Conservation (phyloP, 2,113 vertebrate species). For the Austrofundulus limnaeus region DNA sequence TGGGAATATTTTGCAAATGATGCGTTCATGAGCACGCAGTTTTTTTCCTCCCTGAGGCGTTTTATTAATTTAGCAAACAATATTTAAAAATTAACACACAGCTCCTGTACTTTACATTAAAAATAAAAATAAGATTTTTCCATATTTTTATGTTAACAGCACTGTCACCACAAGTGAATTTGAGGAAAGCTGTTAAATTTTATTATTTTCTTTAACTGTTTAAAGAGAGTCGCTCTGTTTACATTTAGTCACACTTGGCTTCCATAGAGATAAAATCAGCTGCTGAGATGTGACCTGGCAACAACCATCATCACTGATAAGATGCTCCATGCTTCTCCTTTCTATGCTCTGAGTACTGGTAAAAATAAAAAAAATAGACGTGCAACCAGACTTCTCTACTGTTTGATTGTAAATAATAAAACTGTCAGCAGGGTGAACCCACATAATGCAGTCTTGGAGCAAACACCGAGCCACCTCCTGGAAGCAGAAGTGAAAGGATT, state of each 20-base stretch:
- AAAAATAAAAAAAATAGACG: too few relatives aligned
- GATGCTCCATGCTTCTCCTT: background rate
- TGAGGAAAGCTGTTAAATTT: background rate
- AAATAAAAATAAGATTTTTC: too few relatives aligned
- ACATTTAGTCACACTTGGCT: slow-evolving; percentile 49
- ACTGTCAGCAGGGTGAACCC: background rate
- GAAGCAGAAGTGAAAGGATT: background rate
- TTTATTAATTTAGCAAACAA: background rate
- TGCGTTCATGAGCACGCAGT: slow-evolving; percentile 2
- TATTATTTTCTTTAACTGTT: background rate
- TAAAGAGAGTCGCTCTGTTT: slow-evolving; percentile 43
- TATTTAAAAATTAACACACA: background rate
- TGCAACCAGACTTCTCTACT: too few relatives aligned
- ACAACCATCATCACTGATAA: slow-evolving; percentile 14
- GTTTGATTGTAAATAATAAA: background rate
- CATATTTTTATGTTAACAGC: background rate
- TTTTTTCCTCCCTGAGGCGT: background rate
- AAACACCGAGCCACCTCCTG: slow-evolving; percentile 10
- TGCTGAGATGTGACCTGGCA: slow-evolving; percentile 37
- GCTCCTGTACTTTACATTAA: background rate
- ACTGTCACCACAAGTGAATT: background rate
- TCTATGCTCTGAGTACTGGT: background rate
- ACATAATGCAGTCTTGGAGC: background rate
- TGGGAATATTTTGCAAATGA: background rate
- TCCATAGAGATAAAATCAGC: slow-evolving; percentile 58